A percentile compares a stretch with the other conserved stretches of the same genome.
phyloP scores from a whole-genome alignment of 1,140 invertebrate species.

The Meloidogyne hapla region DNA sequence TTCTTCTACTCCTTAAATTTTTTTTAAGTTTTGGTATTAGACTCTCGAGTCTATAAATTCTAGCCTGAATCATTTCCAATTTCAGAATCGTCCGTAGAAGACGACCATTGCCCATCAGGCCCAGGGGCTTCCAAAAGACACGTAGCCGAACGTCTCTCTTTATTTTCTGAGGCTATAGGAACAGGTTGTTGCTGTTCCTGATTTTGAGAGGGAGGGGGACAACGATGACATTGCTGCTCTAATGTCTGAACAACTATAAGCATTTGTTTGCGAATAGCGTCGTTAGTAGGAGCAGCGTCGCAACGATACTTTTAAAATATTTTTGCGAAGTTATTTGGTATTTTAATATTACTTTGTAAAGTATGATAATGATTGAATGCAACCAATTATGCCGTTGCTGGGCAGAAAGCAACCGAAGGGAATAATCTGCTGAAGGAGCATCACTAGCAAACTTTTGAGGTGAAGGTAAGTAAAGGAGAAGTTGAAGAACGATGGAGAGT shows the following conservation, averaged over 20 bases:
- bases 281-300: slow-evolving; percentile 76
- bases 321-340: background rate
- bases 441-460: slow-evolving; percentile 70
- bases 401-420: slow-evolving; percentile 81
- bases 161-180: background rate
- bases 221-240: slow-evolving; percentile 79
- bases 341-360: slow-evolving; percentile 79
- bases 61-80: slow-evolving; percentile 10
- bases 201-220: slow-evolving; percentile 40
- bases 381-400: slow-evolving; percentile 85
- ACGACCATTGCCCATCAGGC: slow-evolving; percentile 9
- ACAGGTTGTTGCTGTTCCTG: slow-evolving; percentile 19
- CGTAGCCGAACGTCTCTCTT: slow-evolving; percentile 4
- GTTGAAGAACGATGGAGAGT: slow-evolving; percentile 78
- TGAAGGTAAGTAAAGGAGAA: slow-evolving; percentile 84
- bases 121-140: background rate
- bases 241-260: slow-evolving; percentile 89
- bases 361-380: slow-evolving; percentile 83
- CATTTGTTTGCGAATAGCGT: slow-evolving; percentile 78
- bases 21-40: too few species aligned
- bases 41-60: too few species aligned
- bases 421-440: slow-evolving; percentile 72
- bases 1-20: slow-evolving; percentile 25
- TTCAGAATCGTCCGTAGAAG: slow-evolving; percentile 2
- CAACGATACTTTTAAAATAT: slow-evolving; percentile 78